These are phyloP conservation scores for Cydia pomonella DNA, from an alignment of 1,140 invertebrate species.

Conservation along the genomic window DNA sequence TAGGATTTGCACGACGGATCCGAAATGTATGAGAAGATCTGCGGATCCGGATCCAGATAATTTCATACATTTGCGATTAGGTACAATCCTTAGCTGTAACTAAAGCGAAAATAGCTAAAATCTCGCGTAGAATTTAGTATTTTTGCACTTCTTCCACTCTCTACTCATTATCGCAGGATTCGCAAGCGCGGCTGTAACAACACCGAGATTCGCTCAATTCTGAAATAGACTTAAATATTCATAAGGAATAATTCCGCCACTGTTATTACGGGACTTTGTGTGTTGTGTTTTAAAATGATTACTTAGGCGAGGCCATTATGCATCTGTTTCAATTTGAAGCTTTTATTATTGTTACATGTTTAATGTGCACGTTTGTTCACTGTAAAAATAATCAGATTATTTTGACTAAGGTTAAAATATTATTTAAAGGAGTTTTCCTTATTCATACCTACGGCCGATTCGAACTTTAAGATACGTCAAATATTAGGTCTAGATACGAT, in stretches of 20 bases:
- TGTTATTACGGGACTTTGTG: constrained; percentile 24
- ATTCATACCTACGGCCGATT: no score
- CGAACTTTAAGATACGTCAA: no score
- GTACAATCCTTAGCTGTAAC: no score
- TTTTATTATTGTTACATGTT: background rate
- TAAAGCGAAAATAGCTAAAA: background rate
- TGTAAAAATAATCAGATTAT: no score
- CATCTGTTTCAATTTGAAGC: background rate
- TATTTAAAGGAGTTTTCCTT: no score
- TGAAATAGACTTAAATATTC: constrained; percentile 35
- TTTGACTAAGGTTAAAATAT: no score
- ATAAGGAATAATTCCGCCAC: constrained; percentile 18
- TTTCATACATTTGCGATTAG: no score
- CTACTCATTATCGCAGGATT: background rate
- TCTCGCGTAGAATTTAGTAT: background rate
- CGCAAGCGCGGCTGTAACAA: constrained; percentile 23
- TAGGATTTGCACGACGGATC: no score
- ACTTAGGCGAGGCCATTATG: constrained; percentile 19
- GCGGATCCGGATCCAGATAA: no score
- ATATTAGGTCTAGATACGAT: no score
- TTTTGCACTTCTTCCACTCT: constrained; percentile 6
- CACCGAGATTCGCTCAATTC: constrained; percentile 26
- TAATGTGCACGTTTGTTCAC: background rate
- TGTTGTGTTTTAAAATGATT: constrained; percentile 11
- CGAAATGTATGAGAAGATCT: no score